Base-by-base conservation (phyloP, 2,888 invertebrate species). In the Caenorhabditis doughertyi region DNA sequence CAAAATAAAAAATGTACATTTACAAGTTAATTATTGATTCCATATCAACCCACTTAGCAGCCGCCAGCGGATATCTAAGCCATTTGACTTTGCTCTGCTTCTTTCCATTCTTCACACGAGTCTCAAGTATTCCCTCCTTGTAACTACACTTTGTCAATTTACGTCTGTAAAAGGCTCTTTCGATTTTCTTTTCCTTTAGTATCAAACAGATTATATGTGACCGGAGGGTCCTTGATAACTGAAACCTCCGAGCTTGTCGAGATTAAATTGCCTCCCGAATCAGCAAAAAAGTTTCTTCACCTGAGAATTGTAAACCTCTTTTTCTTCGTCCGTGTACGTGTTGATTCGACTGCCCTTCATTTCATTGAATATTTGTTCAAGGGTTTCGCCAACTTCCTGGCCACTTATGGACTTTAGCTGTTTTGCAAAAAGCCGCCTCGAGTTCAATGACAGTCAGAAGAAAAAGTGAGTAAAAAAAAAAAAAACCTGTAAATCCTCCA, bases 221-320 rank as follows among this genome's bases (percentile, higher is more conserved):
- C 18, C n/a, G 62, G 62, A 25, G n/a, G 44, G 5, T 11, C n/a
- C n/a, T 3, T 1, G 7, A 64, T 7, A n/a, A 64, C n/a, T 27
- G 27, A 47, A 1, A 0, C 18, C 7, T 53, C 60, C 23, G 16
- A 23, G 18, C 47, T 64, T n/a, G 62, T 25, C n/a, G 62, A 64
- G 1, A 39, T 7, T 7, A 47, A n/a, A 8, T 3, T 16, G 23
- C 39, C 23, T 13, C 13, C 13, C 7, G 8, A 5, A 16, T 39
- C 7, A 1, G 21, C 16, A 7, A 60, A 60, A n/a, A 8, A 60
- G 25, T 3, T 3, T 5, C 16, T 60, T 60, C 7, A 60, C 60
- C 39, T 39, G 1, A 3, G 21, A 11, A 25, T 60, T 60, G 42
- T 60, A 60, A 60, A 60, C 39, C 25, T 60, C 60, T 13, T 35